phyloP scores from a whole-genome alignment of 1,140 invertebrate genomes.

The Myzus persicae region DNA sequence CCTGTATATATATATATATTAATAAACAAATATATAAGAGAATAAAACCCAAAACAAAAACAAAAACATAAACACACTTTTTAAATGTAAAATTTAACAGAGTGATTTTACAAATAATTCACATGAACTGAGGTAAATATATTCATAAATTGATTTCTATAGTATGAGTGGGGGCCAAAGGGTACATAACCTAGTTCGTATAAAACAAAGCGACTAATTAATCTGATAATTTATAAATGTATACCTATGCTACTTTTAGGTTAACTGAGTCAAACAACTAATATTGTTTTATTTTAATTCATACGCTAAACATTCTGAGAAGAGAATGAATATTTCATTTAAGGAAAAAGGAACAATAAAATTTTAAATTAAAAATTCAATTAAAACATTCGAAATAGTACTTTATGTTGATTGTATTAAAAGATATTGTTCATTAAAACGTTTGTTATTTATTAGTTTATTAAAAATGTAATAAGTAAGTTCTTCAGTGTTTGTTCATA shows the following conservation, averaged over 20 bases:
- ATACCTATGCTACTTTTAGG: background rate
- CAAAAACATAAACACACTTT: background rate
- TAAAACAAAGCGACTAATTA: constrained; percentile 17
- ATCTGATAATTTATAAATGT: constrained; percentile 6
- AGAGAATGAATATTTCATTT: constrained; percentile 36
- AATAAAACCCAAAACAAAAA: background rate
- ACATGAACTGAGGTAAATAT: background rate
- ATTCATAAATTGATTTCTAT: constrained; percentile 9
- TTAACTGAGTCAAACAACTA: constrained; percentile 20
- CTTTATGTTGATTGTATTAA: constrained; percentile 21
- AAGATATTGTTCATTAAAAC: constrained; percentile 26
- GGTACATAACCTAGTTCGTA: background rate
- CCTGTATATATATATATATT: background rate
- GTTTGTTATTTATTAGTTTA: constrained; percentile 33
- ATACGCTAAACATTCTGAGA: background rate
- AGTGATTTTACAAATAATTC: background rate
- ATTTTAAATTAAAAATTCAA: constrained; percentile 49
- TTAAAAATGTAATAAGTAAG: constrained; percentile 27
- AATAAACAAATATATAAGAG: background rate
- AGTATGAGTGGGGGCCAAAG: background rate
- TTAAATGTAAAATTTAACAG: background rate
- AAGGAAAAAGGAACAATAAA: constrained; percentile 3
- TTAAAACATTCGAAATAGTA: constrained; percentile 35
- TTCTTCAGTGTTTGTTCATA: background rate
- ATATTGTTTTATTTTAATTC: constrained; percentile 29